Base-by-base conservation (phyloP, 2,797 vertebrate species). In the Hydrophis major region DNA sequence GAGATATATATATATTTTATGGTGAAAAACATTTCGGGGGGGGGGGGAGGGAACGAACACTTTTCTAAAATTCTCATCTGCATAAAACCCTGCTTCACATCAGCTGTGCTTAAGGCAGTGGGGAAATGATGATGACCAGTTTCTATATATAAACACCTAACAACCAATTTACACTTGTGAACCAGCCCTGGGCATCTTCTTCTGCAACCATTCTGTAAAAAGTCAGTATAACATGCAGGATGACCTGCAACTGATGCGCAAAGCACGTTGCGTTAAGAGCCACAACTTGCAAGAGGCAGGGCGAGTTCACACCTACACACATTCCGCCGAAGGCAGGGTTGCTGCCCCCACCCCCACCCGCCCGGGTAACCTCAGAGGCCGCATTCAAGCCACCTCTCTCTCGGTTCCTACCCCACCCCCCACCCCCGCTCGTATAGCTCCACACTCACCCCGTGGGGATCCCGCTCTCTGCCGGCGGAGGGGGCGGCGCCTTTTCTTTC, bases 401-500 rank as follows among this genome's bases (percentile, higher is more conserved):
- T 7, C 27, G 27, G 25, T 4, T 18, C 28, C 56, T 12, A 55
- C 53, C 25, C 10, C 10, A 1, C 2, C 22, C 59, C 22, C 11
- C 1, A 27, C 8, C 7, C 7, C 25, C 47, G 13, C n/a, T 12
- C 47, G 12, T 28, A 18, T 4, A 12, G 27, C 37, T 22, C 87
- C 86, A 14, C 90, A 92, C 93, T 91, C 53, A 91, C 92, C 92
- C 91, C 4, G 69, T 8, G 42, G 86, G 91, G 6, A 56, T 60
- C 56, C 37, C n/a, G 59, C 55, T 20, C 47, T 87, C 61, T 2
- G 32, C 28, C 5, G 53, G 90, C 32, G 69, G 59, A 42, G 87
- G 57, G 50, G 90, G 87, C 12, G 90, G 57, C 55, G n/a, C 93
- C 50, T 88, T 89, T 4, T 92, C 90, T 18, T 89, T 91, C 93